Conservation (phyloP, 2,888 invertebrate genomes). For the Caenorhabditis sp. region DNA sequence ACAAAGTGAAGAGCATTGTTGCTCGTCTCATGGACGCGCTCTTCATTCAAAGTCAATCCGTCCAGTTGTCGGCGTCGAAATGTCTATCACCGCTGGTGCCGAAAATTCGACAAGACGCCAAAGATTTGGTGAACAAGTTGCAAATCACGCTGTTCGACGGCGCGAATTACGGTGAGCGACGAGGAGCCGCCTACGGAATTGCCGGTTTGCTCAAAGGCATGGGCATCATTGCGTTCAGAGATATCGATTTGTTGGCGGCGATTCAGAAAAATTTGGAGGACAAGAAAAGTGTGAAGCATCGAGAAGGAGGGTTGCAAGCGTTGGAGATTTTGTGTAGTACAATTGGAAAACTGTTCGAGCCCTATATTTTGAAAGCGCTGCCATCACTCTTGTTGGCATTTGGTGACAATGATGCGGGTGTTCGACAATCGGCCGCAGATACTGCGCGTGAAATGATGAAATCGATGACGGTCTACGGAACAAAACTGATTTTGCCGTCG, state of each 20-base stretch:
- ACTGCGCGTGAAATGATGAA: conserved; percentile 80
- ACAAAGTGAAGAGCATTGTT: conserved; percentile 82
- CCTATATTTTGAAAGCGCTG: conserved; percentile 90
- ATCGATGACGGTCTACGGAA: conserved; percentile 93
- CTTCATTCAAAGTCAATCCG: conserved; percentile 94
- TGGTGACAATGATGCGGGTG: conserved; percentile 91
- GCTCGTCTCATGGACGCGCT: conserved; percentile 87
- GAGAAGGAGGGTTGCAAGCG: conserved; percentile 91
- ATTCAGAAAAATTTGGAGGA: conserved; percentile 85
- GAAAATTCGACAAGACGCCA: conserved; percentile 89
- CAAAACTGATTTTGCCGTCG: conserved; percentile 93
- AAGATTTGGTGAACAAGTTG: conserved; percentile 85
- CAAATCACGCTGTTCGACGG: conserved; percentile 86
- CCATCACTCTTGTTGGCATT: conserved; percentile 93
- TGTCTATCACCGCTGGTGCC: conserved; percentile 92
- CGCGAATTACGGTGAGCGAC: conserved; percentile 88
- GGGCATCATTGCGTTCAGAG: conserved; percentile 86
- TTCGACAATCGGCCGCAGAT: conserved; percentile 85
- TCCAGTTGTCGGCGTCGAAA: conserved; percentile 95
- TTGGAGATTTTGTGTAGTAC: conserved; percentile 88
- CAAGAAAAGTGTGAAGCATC: conserved; percentile 90
- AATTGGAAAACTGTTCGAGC: conserved; percentile 95
- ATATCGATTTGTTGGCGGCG: conserved; percentile 91
- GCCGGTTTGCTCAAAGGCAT: conserved; percentile 94
- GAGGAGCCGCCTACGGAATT: conserved; percentile 90